Evolutionary conservation across 2,797 vertebrate species (phyloP).

Genomic region (Crocodylus rhombifer): DNA sequence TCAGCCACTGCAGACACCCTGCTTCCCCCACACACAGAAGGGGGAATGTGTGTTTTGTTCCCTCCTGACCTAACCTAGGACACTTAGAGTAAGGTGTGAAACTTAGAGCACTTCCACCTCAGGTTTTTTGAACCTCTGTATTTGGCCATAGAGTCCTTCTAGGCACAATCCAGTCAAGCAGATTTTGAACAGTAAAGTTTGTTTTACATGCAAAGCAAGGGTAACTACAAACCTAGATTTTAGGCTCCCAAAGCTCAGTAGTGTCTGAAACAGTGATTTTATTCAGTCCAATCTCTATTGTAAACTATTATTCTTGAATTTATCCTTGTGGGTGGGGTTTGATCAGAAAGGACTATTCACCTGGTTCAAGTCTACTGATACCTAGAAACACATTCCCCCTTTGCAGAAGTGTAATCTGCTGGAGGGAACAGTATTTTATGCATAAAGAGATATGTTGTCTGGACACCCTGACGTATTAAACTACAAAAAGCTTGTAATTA

Average conservation of each 20-base stretch:
- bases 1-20: no score
- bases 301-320: not conserved
- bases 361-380: not conserved
- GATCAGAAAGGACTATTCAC: not conserved
- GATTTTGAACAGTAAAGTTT: not conserved
- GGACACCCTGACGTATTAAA: not conserved
- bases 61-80: no score
- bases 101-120: no score
- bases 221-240: not conserved
- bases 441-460: fast-evolving
- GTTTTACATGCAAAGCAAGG: not conserved
- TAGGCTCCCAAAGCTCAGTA: not conserved
- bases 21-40: no score
- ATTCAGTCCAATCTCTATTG: fast-evolving
- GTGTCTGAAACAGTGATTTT: not conserved
- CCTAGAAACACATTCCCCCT: fast-evolving
- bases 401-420: fast-evolving
- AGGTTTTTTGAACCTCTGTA: no score
- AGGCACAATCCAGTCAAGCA: not conserved
- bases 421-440: fast-evolving
- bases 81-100: no score
- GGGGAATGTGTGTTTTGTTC: no score
- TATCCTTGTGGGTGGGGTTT: not conserved
- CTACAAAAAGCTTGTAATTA: not conserved
- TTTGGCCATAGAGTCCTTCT: not conserved